Conservation (phyloP, 2,888 invertebrate species). For the Phengaris arion region DNA sequence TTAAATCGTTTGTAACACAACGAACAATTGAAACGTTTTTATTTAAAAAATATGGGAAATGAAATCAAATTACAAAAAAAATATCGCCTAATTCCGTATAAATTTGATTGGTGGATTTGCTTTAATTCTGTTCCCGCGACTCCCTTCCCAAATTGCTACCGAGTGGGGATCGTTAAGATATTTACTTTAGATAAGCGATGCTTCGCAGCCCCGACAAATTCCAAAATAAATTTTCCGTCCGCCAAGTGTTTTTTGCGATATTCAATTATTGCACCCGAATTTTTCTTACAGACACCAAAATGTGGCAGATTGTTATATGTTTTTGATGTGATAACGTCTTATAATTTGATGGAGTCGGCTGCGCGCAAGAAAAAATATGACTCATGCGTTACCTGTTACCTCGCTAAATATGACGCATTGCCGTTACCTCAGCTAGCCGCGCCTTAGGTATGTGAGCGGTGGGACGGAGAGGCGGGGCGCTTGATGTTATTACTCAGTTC, state of each 20-base stretch:
- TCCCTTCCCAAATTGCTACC: constrained; percentile 6
- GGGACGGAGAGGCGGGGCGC: too few species aligned
- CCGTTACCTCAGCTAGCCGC: too few species aligned
- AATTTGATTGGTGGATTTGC: constrained; percentile 16
- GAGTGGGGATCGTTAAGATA: constrained; percentile 24
- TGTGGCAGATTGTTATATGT: not conserved
- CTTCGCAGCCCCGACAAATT: not conserved
- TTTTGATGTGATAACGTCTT: too few species aligned
- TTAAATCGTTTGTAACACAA: not conserved
- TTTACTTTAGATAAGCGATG: constrained; percentile 26
- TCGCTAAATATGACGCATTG: too few species aligned
- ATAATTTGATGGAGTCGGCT: too few species aligned
- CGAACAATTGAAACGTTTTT: not conserved
- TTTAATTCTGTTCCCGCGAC: constrained; percentile 6
- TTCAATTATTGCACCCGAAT: not conserved
- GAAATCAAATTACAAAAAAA: constrained; percentile 8
- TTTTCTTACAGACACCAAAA: not conserved
- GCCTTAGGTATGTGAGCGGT: too few species aligned
- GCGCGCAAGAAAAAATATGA: too few species aligned
- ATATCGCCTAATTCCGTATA: constrained; percentile 9
- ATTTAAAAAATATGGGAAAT: not conserved
- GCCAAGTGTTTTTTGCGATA: not conserved
- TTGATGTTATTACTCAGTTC: too few species aligned
- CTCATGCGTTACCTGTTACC: too few species aligned
- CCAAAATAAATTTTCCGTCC: constrained; percentile 3